Percentiles rank a stretch among this genome's conserved stretches.
Conservation (phyloP, 1,140 invertebrate genomes). For the Amphibalanus amphitrite region DNA sequence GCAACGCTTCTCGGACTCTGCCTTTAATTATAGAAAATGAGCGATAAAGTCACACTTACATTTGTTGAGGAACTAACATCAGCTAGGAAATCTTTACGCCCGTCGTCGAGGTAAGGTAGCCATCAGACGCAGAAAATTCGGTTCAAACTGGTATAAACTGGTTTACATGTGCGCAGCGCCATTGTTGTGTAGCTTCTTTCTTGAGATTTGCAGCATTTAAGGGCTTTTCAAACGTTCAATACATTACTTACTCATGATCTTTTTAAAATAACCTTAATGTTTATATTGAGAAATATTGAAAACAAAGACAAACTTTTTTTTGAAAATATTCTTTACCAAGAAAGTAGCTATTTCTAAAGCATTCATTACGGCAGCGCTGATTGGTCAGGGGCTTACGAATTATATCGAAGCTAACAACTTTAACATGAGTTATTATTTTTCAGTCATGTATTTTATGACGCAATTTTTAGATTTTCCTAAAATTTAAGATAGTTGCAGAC, state of each 20-base stretch:
- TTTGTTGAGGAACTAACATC: too few species aligned
- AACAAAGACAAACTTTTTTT: neutral
- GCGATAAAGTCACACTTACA: too few species aligned
- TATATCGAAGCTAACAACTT: neutral
- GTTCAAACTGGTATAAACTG: slow-evolving; percentile 4
- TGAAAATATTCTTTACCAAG: neutral
- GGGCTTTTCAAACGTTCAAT: too few species aligned
- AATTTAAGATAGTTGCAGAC: too few species aligned
- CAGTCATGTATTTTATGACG: neutral
- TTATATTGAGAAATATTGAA: neutral
- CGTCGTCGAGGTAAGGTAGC: neutral
- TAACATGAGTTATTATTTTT: neutral
- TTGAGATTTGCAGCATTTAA: neutral
- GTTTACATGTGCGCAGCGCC: slow-evolving; percentile 4
- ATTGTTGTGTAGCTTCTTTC: too few species aligned
- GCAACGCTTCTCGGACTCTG: too few species aligned
- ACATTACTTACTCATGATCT: too few species aligned
- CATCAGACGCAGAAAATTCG: neutral
- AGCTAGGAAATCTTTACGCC: too few species aligned
- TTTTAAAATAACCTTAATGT: too few species aligned
- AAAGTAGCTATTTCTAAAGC: neutral
- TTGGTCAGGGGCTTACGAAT: neutral
- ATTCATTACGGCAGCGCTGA: neutral
- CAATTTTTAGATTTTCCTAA: neutral
- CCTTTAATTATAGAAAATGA: too few species aligned